These are phyloP conservation scores for Amblyopsis rosae DNA, from an alignment of 2,113 vertebrate species.

Conservation along the genomic window DNA sequence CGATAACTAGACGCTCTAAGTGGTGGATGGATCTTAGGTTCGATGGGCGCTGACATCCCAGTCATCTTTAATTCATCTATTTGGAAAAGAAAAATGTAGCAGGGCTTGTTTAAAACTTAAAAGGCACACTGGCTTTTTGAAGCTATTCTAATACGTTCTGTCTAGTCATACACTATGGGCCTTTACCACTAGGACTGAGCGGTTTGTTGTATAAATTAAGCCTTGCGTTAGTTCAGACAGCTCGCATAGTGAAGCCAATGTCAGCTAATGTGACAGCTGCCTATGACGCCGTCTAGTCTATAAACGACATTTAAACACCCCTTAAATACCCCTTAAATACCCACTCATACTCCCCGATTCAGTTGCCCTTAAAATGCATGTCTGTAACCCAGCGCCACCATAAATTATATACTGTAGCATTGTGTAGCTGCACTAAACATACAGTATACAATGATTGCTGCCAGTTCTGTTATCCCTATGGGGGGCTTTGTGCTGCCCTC, in stretches of 20 bases:
- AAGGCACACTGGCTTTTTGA: background rate
- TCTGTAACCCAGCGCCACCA: background rate
- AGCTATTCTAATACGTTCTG: background rate
- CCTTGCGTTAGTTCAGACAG: no score
- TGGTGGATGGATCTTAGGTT: background rate
- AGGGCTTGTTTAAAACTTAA: background rate
- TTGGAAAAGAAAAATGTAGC: background rate
- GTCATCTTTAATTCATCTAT: background rate
- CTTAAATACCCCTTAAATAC: no score
- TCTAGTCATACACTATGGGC: background rate
- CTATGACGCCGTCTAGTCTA: no score
- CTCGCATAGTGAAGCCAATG: no score
- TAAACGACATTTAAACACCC: no score
- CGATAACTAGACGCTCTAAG: background rate
- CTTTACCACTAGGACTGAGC: background rate
- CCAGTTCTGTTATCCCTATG: no score
- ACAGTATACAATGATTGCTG: background rate
- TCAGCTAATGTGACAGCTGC: no score
- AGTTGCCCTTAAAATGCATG: background rate
- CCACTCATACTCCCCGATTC: background rate
- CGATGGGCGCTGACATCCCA: background rate
- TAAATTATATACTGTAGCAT: background rate
- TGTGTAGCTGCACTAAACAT: background rate
- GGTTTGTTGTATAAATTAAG: background rate
- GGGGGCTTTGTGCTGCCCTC: no score